Conservation (phyloP, 1,140 invertebrate genomes). For the Asbolus verrucosus region DNA sequence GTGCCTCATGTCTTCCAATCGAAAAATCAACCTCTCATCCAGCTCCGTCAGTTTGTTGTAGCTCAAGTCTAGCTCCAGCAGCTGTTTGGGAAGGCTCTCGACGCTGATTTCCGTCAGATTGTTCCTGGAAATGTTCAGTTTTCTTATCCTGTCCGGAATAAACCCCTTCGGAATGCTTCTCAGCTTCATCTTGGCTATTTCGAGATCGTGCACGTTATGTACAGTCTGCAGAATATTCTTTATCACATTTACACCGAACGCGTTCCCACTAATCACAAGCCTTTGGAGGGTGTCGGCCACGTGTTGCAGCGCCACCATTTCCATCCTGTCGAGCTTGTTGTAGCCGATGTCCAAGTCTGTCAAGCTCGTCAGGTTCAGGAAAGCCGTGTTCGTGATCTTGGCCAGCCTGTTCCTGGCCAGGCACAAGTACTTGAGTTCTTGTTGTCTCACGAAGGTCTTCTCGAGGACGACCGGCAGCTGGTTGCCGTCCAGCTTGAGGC, state of each 20-base stretch:
- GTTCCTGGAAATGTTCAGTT: constrained; percentile 71
- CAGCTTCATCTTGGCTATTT: constrained; percentile 72
- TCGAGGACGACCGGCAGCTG: constrained; percentile 80
- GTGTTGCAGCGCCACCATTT: constrained; percentile 71
- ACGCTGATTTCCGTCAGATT: constrained; percentile 59
- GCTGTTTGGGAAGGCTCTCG: constrained; percentile 66
- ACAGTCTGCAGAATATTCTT: constrained; percentile 70
- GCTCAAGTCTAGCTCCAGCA: constrained; percentile 72
- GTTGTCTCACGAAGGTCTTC: constrained; percentile 77
- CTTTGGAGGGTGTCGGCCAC: constrained; percentile 71
- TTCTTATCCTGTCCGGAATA: constrained; percentile 67
- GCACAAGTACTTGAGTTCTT: constrained; percentile 69
- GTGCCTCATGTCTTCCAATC: constrained; percentile 68
- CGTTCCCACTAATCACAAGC: constrained; percentile 78
- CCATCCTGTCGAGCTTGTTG: constrained; percentile 77
- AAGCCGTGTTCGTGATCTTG: constrained; percentile 76
- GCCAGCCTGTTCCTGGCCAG: constrained; percentile 80
- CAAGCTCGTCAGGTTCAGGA: constrained; percentile 75
- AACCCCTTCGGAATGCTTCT: constrained; percentile 68
- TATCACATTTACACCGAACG: constrained; percentile 63
- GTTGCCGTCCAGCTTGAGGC: constrained; percentile 80
- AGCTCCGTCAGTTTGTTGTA: constrained; percentile 72
- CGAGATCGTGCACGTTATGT: constrained; percentile 69
- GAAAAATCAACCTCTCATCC: constrained; percentile 68
- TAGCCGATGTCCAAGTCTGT: constrained; percentile 78